Percentiles rank a stretch among this genome's conserved stretches.
Conservation (phyloP, 1,140 invertebrate species). For the Drosophila takahashii region DNA sequence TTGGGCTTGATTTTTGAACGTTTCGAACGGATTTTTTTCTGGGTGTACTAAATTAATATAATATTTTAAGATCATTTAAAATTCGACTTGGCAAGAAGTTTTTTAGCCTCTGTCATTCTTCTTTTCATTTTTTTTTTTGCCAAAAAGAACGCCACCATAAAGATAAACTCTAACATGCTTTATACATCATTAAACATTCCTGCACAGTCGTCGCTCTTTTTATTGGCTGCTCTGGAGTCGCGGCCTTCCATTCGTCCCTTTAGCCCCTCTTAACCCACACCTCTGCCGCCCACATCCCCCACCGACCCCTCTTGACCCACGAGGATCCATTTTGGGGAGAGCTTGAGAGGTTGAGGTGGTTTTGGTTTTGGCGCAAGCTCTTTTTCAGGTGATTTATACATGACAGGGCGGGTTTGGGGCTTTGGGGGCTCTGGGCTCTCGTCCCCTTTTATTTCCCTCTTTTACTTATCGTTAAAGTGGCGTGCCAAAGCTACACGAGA, state of each 20-base stretch:
- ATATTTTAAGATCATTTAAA: constrained; percentile 16
- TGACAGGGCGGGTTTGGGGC: constrained; percentile 56
- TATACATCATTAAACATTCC: constrained; percentile 84
- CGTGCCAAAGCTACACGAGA: constrained; percentile 79
- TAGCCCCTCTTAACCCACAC: background rate
- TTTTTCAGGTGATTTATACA: constrained; percentile 79
- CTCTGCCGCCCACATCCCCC: constrained; percentile 15
- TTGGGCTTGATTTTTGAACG: too few species aligned
- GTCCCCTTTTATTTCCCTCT: constrained; percentile 33
- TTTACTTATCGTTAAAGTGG: constrained; percentile 70
- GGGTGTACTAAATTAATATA: background rate
- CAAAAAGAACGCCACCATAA: constrained; percentile 74
- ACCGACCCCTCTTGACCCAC: background rate
- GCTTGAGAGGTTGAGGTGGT: constrained; percentile 40
- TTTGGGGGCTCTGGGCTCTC: constrained; percentile 6
- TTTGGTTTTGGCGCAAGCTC: constrained; percentile 50
- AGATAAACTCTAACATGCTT: constrained; percentile 84
- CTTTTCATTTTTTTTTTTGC: constrained; percentile 45
- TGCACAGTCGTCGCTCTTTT: constrained; percentile 77
- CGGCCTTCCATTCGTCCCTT: background rate
- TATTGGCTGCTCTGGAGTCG: constrained; percentile 56
- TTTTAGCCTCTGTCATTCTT: constrained; percentile 8
- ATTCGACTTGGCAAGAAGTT: constrained; percentile 20
- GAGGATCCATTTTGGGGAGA: constrained; percentile 25
- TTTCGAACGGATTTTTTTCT: too few species aligned